Evolutionary conservation across 2,797 vertebrate species (phyloP).

Genomic region (Sandelia bainsii): DNA sequence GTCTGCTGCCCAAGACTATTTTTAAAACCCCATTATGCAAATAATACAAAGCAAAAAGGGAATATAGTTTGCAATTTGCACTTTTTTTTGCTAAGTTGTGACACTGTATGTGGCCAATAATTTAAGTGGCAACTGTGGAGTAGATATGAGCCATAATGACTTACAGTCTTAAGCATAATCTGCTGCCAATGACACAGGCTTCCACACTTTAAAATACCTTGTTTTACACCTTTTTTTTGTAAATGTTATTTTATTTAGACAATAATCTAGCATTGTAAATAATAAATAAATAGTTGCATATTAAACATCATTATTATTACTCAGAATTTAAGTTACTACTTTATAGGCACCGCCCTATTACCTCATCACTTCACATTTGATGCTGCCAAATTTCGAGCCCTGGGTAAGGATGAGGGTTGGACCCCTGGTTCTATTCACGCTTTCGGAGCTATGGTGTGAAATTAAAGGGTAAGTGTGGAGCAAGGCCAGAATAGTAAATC

Average conservation of each 20-base stretch:
- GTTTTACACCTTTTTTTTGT: constrained; percentile 30
- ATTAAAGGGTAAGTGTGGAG: constrained; percentile 40
- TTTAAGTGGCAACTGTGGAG: constrained; percentile 60
- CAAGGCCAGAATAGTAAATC: constrained; percentile 47
- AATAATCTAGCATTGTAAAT: constrained; percentile 29
- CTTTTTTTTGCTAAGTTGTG: constrained; percentile 12
- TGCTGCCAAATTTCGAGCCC: constrained; percentile 47
- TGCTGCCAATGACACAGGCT: constrained; percentile 48
- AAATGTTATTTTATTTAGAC: constrained; percentile 17
- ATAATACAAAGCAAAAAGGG: constrained; percentile 51
- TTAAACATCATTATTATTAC: constrained; percentile 26
- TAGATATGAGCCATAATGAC: constrained; percentile 27
- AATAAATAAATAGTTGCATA: constrained; percentile 61
- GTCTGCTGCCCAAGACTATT: constrained; percentile 40
- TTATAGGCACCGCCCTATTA: constrained; percentile 13
- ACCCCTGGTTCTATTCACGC: constrained; percentile 24
- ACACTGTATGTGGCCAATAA: constrained; percentile 6
- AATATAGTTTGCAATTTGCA: constrained; percentile 28
- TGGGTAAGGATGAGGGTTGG: constrained; percentile 53
- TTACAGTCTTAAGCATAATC: constrained; percentile 35
- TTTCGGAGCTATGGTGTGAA: constrained; percentile 31
- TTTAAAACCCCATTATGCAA: constrained; percentile 54
- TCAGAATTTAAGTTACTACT: constrained; percentile 26
- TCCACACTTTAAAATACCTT: constrained; percentile 53
- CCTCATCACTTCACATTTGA: constrained; percentile 57